These are phyloP conservation scores for Turritopsis dohrnii DNA, from an alignment of 30 jellyfish, hydroid and myxozoan genomes.

Conservation along the genomic window DNA sequence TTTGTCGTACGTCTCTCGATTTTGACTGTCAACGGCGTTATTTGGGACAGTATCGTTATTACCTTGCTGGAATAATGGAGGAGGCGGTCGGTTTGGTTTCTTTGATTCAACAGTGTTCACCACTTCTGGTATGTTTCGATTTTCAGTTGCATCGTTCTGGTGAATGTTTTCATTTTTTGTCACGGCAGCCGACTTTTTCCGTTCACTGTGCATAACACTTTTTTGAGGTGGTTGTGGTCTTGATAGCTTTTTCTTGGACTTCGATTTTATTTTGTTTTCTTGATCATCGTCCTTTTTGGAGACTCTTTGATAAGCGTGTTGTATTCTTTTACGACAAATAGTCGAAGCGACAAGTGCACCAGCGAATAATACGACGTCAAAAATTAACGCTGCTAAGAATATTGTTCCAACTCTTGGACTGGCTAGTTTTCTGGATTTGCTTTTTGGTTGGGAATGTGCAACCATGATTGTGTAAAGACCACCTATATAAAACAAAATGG, in stretches of 20 bases:
- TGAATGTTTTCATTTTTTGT: neutral
- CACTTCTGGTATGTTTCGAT: no score
- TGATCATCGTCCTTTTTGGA: neutral
- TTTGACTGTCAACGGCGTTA: no score
- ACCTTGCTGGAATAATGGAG: no score
- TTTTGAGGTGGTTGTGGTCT: neutral
- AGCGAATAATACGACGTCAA: neutral
- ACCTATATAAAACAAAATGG: neutral
- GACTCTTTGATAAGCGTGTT: neutral
- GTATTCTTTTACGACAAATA: neutral
- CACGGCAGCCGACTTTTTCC: neutral
- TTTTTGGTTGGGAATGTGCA: neutral
- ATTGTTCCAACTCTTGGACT: neutral
- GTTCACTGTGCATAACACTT: neutral
- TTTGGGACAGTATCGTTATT: no score
- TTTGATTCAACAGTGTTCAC: no score
- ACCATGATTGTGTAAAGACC: neutral
- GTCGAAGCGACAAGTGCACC: neutral
- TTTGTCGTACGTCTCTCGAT: no score
- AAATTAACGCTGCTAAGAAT: slow-evolving; percentile 4
- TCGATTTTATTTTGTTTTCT: neutral
- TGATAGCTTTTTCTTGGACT: neutral
- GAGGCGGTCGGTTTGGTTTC: no score
- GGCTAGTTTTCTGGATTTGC: neutral
- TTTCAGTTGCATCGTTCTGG: neutral